Base-by-base conservation (phyloP, 2,888 invertebrate genomes). In the Dilophus febrilis region DNA sequence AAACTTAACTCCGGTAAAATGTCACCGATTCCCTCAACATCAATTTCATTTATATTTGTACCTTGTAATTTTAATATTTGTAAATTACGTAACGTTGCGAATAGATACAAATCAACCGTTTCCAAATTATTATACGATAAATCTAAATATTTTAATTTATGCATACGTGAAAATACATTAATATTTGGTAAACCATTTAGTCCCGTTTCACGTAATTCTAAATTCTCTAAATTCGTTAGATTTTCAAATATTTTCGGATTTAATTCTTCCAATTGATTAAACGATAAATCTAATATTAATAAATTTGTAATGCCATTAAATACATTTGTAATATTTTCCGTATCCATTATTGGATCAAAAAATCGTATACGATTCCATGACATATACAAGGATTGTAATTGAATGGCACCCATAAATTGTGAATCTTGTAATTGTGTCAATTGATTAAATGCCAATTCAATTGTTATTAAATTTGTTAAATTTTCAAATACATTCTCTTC, bases 401-500 rank as follows among this genome's bases (percentile, higher is more conserved):
- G 27, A 16, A 10, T 13, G 3, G 27, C 11, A 14, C 35, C 36
- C 26, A 27, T 11, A 4, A 29, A 29, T 17, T 27, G 4, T 3
- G 17, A 16, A 2, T 5, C 12, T 7, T 13, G 12, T 1, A 36
- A 5, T 14, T 27, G 27, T 11, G 17, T 17, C n/a, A 36, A 16
- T n/a, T 11, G 14, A 36, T 36, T 36, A 14, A 36, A 36, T 6
- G 27, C 36, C 4, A 36, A 28, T n/a, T 36, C 36, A 12, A 36
- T 6, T 4, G 16, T n/a, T n/a, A 16, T n/a, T 17, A 36, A 29
- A 4, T 27, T 29, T 16, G 14, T 17, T 29, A 36, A 36, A 17
- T n/a, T 11, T 6, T 28, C 12, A 36, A 36, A 36, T 28, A 28
- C 36, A 11, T 28, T 27, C 3, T 28, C 17, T 11, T 36, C 36